Base-by-base conservation (phyloP, 2,888 invertebrate genomes). In the Odontothrips loti region DNA sequence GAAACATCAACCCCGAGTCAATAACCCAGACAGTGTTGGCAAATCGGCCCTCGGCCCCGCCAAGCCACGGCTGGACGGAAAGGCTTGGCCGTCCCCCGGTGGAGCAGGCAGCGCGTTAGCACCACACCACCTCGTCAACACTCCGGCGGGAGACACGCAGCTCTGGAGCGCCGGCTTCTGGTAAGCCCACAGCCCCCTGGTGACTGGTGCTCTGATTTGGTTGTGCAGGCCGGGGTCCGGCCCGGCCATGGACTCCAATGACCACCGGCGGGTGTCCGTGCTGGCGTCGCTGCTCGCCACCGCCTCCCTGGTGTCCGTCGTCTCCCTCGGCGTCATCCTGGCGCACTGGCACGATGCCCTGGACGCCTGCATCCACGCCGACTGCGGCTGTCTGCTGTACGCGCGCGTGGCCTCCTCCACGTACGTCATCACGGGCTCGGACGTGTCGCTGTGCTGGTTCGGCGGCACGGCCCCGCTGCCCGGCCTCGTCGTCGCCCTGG, bases 371-470 rank as follows among this genome's bases (percentile, higher is more conserved):
- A 83, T 86, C 10, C 83, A 85, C 80, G 81, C 82, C 81, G 43
- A 75, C 79, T 88, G 88, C 83, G 87, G 86, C 23, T 88, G 88
- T 82, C 86, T 88, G 82, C 84, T 88, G 3, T 87, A 87, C 81
- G 68, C 68, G 68, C 68, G 68, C 27, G 85, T 87, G 15, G 84
- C 84, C 1, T 86, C 85, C 43, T 85, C 86, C 4, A 87, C 87
- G 80, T 85, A 84, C 78, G 86, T 85, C 0, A 87, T 88, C 80
- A 85, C 86, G 84, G 88, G 88, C 12, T 87, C 88, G 9, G 85
- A 86, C 80, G 86, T 84, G 6, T 85, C 85, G 34, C 82, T 87
- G 3, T 88, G 88, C 80, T 86, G 86, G n/a, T 88, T 87, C 80
- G 85, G 83, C 9, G 84, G 85, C 6, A 86, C 85, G 82, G 85